A percentile compares a stretch with the other conserved stretches of the same genome.
Conservation (phyloP, 2,888 invertebrate genomes). For the Cyclophora albipunctata region DNA sequence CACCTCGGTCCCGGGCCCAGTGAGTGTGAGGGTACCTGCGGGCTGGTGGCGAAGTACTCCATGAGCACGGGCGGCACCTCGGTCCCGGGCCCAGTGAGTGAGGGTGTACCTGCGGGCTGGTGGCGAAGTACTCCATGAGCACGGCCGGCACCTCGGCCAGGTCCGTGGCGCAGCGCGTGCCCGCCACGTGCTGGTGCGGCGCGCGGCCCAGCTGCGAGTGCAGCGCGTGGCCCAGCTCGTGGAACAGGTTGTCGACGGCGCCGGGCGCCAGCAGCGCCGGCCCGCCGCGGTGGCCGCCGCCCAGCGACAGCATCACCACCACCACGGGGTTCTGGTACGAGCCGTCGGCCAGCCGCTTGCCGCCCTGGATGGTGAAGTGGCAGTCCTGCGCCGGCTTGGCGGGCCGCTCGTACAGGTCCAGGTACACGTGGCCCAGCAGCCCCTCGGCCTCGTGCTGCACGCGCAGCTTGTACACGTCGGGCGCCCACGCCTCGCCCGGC, state of each 20-base stretch:
- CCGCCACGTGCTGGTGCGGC: conserved; percentile 96
- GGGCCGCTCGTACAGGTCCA: conserved; percentile 93
- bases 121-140: conserved; percentile 97
- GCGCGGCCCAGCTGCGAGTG: conserved; percentile 98
- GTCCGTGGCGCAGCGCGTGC: conserved; percentile 97
- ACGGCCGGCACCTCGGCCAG: conserved; percentile 99
- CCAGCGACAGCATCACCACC: conserved; percentile 92
- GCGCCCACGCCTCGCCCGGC: conserved; percentile 88
- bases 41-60: conserved; percentile 97
- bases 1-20: conserved; percentile 99
- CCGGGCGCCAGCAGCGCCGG: conserved; percentile 88
- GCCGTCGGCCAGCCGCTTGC: conserved; percentile 84
- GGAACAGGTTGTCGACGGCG: conserved; percentile 96
- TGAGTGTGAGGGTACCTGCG: conserved; percentile 96
- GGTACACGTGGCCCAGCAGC: conserved; percentile 94
- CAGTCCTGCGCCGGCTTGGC: conserved; percentile 99
- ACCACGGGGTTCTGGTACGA: conserved; percentile 92
- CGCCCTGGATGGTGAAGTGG: conserved; percentile 98
- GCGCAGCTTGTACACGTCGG: conserved; percentile 93
- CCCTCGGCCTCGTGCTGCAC: conserved; percentile 89
- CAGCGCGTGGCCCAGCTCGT: conserved; percentile 99
- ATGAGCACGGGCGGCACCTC: conserved; percentile 99
- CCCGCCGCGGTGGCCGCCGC: conserved; percentile 79
- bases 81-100: conserved; percentile 94
- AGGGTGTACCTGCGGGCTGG: conserved; percentile 83